These are phyloP conservation scores for Eunapius fragilis DNA, from an alignment of 37 sponge, comb jelly and placozoan genomes.

Conservation along the genomic window DNA sequence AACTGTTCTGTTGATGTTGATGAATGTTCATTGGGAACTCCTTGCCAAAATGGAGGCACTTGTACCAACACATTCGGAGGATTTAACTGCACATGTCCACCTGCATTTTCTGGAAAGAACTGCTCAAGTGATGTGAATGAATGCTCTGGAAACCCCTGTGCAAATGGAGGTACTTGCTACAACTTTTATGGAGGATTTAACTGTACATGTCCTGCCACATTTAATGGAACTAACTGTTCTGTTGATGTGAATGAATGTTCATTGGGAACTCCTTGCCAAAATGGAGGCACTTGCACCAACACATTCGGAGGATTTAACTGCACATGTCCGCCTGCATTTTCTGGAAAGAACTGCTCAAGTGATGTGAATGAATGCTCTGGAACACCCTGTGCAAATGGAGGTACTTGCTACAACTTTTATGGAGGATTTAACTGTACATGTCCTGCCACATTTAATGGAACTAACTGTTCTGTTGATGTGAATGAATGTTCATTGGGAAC, in stretches of 20 bases:
- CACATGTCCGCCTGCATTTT: constrained; percentile 28
- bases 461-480: constrained; percentile 8
- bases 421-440: constrained; percentile 28
- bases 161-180: constrained; percentile 33
- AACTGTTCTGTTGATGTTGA: constrained; percentile 44
- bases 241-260: constrained; percentile 27
- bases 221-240: constrained; percentile 34
- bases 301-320: constrained; percentile 29
- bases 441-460: constrained; percentile 11
- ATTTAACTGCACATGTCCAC: constrained; percentile 52
- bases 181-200: constrained; percentile 35
- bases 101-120: constrained; percentile 45
- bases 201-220: constrained; percentile 24
- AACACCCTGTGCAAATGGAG: constrained; percentile 33
- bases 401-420: constrained; percentile 14
- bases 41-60: constrained; percentile 70
- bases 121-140: constrained; percentile 55
- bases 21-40: constrained; percentile 18
- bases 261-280: constrained; percentile 12
- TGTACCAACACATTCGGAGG: constrained; percentile 9
- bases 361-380: constrained; percentile 24
- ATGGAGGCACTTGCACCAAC: constrained; percentile 44
- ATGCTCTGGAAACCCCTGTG: constrained; percentile 24
- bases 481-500: constrained; percentile 21
- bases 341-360: constrained; percentile 22